These are phyloP conservation scores for Saccopteryx bilineata DNA, from an alignment of 2,113 vertebrate genomes.

Conservation along the genomic window DNA sequence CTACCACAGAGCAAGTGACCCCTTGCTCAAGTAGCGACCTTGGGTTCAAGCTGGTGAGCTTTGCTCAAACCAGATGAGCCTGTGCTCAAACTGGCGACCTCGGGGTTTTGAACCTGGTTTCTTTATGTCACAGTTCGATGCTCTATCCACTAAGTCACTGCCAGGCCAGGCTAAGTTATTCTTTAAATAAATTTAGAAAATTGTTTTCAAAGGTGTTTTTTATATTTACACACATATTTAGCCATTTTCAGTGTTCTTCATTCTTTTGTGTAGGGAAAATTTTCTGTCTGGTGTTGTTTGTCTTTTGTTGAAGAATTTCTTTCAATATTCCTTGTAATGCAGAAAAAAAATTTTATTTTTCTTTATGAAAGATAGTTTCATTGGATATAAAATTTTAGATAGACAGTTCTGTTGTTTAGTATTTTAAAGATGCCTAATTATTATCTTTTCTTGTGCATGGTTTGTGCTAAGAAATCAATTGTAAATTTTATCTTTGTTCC, in stretches of 20 bases:
- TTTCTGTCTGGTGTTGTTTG: not conserved
- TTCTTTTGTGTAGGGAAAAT: not conserved
- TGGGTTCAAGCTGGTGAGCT: too few relatives aligned
- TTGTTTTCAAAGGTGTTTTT: not conserved
- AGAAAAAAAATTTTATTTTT: not conserved
- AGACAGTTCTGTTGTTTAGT: not conserved
- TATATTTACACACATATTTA: not conserved
- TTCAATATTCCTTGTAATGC: not conserved
- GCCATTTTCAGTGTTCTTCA: not conserved
- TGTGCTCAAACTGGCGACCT: too few relatives aligned
- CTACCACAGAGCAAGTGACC: too few relatives aligned
- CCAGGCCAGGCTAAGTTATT: not conserved
- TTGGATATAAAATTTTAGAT: not conserved
- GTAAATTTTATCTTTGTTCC: not conserved
- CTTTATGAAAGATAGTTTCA: not conserved
- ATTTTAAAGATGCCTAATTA: not conserved
- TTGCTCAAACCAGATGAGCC: too few relatives aligned
- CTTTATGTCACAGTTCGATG: too few relatives aligned
- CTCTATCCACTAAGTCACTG: too few relatives aligned
- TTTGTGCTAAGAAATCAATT: not conserved
- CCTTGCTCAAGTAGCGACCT: too few relatives aligned
- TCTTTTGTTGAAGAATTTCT: not conserved
- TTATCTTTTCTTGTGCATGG: not conserved
- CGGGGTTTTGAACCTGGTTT: too few relatives aligned
- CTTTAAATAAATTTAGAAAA: not conserved